Conservation (phyloP, 1,140 invertebrate species). For the Catajapyx aquilonaris region DNA sequence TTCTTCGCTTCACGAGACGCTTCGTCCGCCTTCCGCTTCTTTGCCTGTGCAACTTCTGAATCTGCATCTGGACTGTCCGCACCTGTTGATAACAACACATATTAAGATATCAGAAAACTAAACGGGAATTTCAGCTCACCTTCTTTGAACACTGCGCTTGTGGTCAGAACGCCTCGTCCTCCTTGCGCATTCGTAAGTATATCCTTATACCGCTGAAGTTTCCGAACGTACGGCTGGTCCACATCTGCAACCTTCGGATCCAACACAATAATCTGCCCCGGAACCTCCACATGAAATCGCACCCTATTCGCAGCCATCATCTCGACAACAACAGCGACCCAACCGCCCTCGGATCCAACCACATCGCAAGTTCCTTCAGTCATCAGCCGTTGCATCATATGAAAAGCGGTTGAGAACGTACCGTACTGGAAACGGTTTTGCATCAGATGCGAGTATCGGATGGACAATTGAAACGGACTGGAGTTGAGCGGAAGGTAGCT, state of each 20-base stretch:
- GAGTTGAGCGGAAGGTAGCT: constrained; percentile 29
- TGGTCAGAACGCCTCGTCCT: too few relatives aligned
- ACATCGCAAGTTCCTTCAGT: constrained; percentile 5
- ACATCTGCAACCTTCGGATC: constrained; percentile 28
- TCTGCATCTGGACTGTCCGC: neutral
- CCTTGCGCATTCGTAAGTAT: constrained; percentile 2
- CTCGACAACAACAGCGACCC: constrained; percentile 16
- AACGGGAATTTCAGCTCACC: too few relatives aligned
- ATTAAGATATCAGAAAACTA: too few relatives aligned
- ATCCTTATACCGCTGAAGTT: constrained; percentile 13
- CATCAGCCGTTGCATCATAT: neutral
- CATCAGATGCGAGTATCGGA: constrained; percentile 25
- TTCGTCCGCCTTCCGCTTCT: constrained; percentile 11
- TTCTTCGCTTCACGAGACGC: neutral
- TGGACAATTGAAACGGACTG: constrained; percentile 29
- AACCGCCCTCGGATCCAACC: constrained; percentile 14
- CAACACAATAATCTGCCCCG: constrained; percentile 33
- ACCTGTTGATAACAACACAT: neutral
- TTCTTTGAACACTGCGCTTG: too few relatives aligned
- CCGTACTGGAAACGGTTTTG: constrained; percentile 27
- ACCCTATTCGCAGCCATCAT: constrained; percentile 12
- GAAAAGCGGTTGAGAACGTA: constrained; percentile 20
- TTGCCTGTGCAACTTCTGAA: constrained; percentile 1
- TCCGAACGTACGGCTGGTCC: constrained; percentile 26
- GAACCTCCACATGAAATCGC: constrained; percentile 28